These are phyloP conservation scores for Rhynchonycteris naso DNA, from an alignment of 2,797 vertebrate genomes.

Conservation along the genomic window DNA sequence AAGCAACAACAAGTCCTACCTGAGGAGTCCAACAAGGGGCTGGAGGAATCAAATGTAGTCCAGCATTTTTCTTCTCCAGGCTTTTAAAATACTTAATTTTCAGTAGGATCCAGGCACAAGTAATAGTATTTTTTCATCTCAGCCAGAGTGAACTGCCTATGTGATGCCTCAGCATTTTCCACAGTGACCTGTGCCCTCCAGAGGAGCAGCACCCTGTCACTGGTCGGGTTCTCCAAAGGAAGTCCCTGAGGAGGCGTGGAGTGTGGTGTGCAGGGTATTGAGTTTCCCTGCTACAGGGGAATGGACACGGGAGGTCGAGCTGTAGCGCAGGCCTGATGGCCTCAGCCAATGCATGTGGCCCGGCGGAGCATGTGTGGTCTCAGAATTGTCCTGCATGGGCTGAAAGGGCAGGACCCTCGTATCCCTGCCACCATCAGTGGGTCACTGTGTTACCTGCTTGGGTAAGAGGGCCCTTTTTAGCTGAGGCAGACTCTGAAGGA, in stretches of 20 bases:
- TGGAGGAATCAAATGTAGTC: neutral
- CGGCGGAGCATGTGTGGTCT: neutral
- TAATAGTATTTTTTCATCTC: neutral
- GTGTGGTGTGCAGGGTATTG: neutral
- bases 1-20: neutral
- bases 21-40: neutral
- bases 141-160: neutral
- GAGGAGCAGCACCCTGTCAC: neutral
- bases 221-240: neutral
- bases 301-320: neutral
- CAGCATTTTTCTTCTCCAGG: neutral
- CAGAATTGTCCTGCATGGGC: neutral
- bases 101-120: neutral
- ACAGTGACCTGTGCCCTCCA: neutral
- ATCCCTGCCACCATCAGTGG: neutral
- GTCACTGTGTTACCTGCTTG: too few relatives aligned
- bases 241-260: neutral
- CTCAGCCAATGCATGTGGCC: neutral
- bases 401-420: neutral
- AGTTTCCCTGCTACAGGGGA: neutral
- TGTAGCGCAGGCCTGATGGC: neutral
- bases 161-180: neutral
- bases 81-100: neutral
- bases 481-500: neutral
- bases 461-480: neutral